These are phyloP conservation scores for Ginglymostoma cirratum DNA, from an alignment of 2,113 vertebrate genomes.

Conservation along the genomic window DNA sequence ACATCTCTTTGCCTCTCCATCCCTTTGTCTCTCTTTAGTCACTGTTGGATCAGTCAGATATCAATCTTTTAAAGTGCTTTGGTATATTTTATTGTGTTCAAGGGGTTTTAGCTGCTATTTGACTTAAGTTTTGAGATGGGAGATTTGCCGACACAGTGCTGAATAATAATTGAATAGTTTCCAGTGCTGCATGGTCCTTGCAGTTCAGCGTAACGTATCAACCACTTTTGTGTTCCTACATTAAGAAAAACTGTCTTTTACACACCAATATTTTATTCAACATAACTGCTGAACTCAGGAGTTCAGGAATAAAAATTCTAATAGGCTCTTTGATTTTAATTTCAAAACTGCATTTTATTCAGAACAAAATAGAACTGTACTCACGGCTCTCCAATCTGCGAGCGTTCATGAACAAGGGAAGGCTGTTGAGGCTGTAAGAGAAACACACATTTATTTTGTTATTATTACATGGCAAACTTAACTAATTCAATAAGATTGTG, in stretches of 20 bases:
- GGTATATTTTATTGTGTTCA: neutral
- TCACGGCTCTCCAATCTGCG: conserved; percentile 90
- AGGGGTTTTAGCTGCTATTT: neutral
- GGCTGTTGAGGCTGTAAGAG: conserved; percentile 72
- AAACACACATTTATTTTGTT: conserved; percentile 42
- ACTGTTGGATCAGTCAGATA: neutral
- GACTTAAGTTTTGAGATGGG: neutral
- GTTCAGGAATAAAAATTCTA: neutral
- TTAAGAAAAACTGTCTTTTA: neutral
- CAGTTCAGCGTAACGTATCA: neutral
- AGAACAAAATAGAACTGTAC: conserved; percentile 60
- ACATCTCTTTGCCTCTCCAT: neutral
- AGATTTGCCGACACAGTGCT: neutral
- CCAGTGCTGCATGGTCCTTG: neutral
- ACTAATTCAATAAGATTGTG: neutral
- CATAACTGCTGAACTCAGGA: neutral
- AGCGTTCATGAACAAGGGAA: conserved; percentile 77
- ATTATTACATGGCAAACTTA: neutral
- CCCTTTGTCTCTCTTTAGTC: neutral
- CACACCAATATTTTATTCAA: neutral
- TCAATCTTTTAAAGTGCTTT: neutral
- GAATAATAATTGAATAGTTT: neutral
- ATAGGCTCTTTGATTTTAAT: neutral
- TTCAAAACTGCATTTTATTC: neutral
- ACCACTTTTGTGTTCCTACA: neutral